These are phyloP conservation scores for Unio pictorum DNA, from an alignment of 2,888 invertebrate genomes.

Conservation along the genomic window DNA sequence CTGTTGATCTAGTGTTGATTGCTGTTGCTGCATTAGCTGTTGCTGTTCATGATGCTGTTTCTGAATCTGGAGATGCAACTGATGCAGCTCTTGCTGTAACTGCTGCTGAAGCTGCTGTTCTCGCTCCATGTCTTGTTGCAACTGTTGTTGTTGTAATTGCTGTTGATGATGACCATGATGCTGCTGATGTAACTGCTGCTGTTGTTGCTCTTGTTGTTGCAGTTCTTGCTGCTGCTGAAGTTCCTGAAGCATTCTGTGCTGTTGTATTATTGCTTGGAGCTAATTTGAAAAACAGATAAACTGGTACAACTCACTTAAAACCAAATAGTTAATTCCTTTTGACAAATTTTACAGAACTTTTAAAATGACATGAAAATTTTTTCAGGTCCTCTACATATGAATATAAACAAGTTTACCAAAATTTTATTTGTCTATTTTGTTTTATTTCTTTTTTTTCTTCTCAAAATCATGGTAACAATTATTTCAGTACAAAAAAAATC, in stretches of 20 bases:
- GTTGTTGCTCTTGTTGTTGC: slow-evolving; percentile 33
- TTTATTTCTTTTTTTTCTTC: too few species aligned
- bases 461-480: too few species aligned
- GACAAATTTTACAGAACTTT: too few species aligned
- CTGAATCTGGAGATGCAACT: slow-evolving; percentile 15
- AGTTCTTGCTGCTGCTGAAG: slow-evolving; percentile 42
- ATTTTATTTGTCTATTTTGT: too few species aligned
- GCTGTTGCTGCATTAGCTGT: slow-evolving; percentile 24
- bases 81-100: slow-evolving; percentile 37
- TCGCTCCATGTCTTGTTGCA: slow-evolving; percentile 26
- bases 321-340: too few species aligned
- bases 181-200: slow-evolving; percentile 35
- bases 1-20: slow-evolving; percentile 23
- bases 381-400: too few species aligned
- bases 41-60: slow-evolving; percentile 35
- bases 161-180: slow-evolving; percentile 32
- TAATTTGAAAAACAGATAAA: slow-evolving; percentile 16
- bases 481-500: too few species aligned
- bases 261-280: slow-evolving; percentile 39
- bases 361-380: too few species aligned
- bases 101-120: slow-evolving; percentile 31
- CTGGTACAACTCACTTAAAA: neutral
- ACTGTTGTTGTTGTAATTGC: slow-evolving; percentile 24
- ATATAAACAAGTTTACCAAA: too few species aligned
- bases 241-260: slow-evolving; percentile 42